Percentiles rank a stretch among this genome's conserved stretches.
Evolutionary conservation across 2,113 vertebrate genomes (phyloP).

Genomic region (Myrmecophaga tridactyla): DNA sequence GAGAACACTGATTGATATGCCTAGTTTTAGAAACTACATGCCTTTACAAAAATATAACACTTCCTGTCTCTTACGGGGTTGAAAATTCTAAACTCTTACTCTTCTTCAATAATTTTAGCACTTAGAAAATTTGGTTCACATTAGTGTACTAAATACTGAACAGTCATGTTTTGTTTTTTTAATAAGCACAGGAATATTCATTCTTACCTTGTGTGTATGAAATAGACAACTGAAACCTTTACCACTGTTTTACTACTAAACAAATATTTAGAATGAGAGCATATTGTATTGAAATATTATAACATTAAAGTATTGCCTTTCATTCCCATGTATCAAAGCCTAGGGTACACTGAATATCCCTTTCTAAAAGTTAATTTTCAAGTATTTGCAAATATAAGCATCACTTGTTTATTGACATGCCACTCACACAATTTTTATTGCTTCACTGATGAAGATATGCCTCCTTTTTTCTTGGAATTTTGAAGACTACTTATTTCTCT

Average conservation of each 20-base stretch:
- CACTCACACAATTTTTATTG: background rate
- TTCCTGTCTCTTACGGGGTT: background rate
- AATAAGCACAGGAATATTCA: background rate
- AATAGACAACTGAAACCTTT: background rate
- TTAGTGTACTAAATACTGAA: background rate
- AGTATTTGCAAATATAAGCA: background rate
- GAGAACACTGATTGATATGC: too few species aligned
- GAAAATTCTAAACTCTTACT: background rate
- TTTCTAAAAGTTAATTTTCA: background rate
- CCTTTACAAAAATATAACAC: background rate
- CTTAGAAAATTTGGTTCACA: background rate
- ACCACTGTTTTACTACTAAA: background rate
- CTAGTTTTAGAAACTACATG: background rate
- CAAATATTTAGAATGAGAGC: background rate
- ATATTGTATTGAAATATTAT: background rate
- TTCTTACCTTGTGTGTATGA: background rate
- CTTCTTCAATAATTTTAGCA: background rate
- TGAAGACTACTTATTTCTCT: background rate
- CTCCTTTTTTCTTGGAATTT: background rate
- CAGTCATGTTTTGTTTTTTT: background rate
- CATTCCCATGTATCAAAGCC: background rate
- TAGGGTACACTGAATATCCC: background rate
- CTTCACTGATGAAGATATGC: background rate
- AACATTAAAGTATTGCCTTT: background rate
- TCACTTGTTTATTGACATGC: background rate